A percentile compares a stretch with the other conserved stretches of the same genome.
These are phyloP conservation scores for Periophthalmus magnuspinnatus DNA, from an alignment of 2,797 vertebrate genomes.

Conservation along the genomic window DNA sequence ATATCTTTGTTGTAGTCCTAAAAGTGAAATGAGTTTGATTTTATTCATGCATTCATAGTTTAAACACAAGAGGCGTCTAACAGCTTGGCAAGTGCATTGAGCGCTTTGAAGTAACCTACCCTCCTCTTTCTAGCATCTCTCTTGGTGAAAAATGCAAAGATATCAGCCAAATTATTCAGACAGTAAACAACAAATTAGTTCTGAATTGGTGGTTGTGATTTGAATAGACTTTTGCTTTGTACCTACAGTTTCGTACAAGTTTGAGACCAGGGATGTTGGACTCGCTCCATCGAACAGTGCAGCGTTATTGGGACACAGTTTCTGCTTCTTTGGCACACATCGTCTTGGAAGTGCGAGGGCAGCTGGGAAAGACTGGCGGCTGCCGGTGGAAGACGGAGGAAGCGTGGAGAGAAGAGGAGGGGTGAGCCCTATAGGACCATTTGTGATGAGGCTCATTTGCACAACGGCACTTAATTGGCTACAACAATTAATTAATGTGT, in stretches of 20 bases:
- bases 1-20: constrained; percentile 28
- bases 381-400: constrained; percentile 55
- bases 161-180: constrained; percentile 39
- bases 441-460: constrained; percentile 98
- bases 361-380: constrained; percentile 73
- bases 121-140: constrained; percentile 53
- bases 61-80: constrained; percentile 57
- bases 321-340: constrained; percentile 71
- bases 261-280: constrained; percentile 67
- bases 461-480: constrained; percentile 99
- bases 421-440: constrained; percentile 92
- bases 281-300: constrained; percentile 64
- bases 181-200: constrained; percentile 41
- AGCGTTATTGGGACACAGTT: constrained; percentile 71
- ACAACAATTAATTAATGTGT: constrained; percentile 99
- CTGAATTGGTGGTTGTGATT: constrained; percentile 33
- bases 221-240: constrained; percentile 48
- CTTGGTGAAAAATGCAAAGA: constrained; percentile 53
- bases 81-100: constrained; percentile 68
- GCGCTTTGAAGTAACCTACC: constrained; percentile 69
- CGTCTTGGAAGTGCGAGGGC: constrained; percentile 73
- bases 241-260: constrained; percentile 52
- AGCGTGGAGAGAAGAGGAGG: constrained; percentile 53
- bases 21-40: constrained; percentile 47
- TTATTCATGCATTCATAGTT: constrained; percentile 49